Evolutionary conservation across 2,888 invertebrate species (phyloP), one percentile per base, ranked within the genome.

Genomic region (Pelosia muscerda): DNA sequence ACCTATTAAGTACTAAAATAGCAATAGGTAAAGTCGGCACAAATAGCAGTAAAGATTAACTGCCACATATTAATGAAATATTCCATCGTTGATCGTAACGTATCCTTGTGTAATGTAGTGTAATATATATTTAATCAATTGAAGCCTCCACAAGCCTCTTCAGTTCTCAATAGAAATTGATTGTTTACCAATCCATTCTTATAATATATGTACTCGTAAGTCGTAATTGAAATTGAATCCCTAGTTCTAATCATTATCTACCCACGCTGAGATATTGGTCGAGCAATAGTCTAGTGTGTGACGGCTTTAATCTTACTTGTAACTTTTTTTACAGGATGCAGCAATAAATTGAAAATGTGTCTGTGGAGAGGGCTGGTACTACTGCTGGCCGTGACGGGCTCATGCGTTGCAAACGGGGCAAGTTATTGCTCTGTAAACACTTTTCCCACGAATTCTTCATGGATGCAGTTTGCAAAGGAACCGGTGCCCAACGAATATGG

Each of bases 381-480:
- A 71, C 74, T 92, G 82, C 82, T 85, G 68, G 77, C 89, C 78
- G 76, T 88, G 77, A 82, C 86, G 71, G 76, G 83, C 64, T 81
- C 81, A 34, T 75, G 85, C 55, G 73, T 79, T 64, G 87, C 86
- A 25, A 86, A 86, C 66, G 88, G 90, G 49, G 87, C 89, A 53
- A 92, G 90, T 68, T 96, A 96, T 88, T 97, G 97, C 86, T 95
- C 96, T 28, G 90, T 90, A 76, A 95, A 96, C 89, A 96, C 94
- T 53, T 96, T 95, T 81, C 88, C 90, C 62, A 94, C 94, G 69
- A 95, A 96, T 82, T 92, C 95, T n/a, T 94, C 95, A n/a, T 95
- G 95, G 79, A 95, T 97, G 95, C 96, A 96, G 85, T 97, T 97
- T 89, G 97, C 96, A 71, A 97, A 97, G 85, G 97, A 97, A 82